Base-by-base conservation (phyloP, 2,888 invertebrate species). In the Parapristionchus giblindavisi region DNA sequence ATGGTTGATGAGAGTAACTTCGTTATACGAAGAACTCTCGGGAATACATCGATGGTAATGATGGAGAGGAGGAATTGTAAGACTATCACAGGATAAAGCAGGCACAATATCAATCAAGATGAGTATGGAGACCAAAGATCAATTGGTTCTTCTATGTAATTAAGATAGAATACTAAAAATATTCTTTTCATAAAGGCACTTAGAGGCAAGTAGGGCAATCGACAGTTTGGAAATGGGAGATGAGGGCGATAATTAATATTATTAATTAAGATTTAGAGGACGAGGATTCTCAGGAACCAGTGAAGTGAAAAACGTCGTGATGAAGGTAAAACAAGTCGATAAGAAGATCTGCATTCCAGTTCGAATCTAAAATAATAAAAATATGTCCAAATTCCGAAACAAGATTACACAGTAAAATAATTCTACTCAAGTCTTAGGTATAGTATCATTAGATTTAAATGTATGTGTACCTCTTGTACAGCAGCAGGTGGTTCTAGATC, bases 261-360 rank as follows among this genome's bases (percentile, higher is more conserved):
- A 14, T 60, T 76, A 85, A 70, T 85, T 85, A 17, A 85, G 73
- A 79, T 89, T 89, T 58, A 89, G 85, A 14, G 88, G 89, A 61
- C 83, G 76, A 8, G 93, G 94, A 81, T 93, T 93, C 87, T 96
- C 95, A 0, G 97, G 97, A 88, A 97, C 92, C 75, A 98, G 91
- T 0, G 96, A 97, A 14, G 95, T 92, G 89, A 97, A 95, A 90
- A 97, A 96, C 2, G 95, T 93, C 0, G 94, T 92, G 83, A 97
- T 92, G 89, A 96, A 94, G 87, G 94, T 94, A 93, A 79, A 94
- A 89, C 77, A 93, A 89, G 77, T 93, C 91, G 65, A 92, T 92
- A 85, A 91, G 89, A 85, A 91, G 90, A 78, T 87, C 29, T 96
- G 91, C 75, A 93, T 93, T 27, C 93, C 90, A 71, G 93, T 92